Conservation (phyloP, 2,797 vertebrate genomes). For the Columba guinea region DNA sequence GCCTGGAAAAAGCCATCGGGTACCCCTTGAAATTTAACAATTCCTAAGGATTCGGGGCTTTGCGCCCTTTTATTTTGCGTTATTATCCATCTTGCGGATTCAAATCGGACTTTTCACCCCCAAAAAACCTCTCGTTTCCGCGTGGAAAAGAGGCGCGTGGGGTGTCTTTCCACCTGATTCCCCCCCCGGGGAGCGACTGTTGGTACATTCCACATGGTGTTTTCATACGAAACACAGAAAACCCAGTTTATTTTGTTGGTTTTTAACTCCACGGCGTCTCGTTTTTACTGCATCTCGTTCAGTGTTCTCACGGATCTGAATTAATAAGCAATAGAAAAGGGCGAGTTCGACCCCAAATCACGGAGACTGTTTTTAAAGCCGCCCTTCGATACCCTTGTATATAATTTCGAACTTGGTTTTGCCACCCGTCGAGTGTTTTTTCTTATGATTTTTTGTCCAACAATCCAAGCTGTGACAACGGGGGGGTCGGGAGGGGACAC, state of each 20-base stretch:
- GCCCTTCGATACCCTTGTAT: slow-evolving; percentile 75
- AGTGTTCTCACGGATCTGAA: slow-evolving; percentile 73
- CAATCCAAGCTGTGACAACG: slow-evolving; percentile 67
- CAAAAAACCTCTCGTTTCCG: no score
- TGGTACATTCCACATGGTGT: slow-evolving; percentile 82
- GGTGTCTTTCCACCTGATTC: no score
- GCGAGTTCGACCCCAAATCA: slow-evolving; percentile 64
- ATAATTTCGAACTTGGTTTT: slow-evolving; percentile 80
- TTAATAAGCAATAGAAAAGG: slow-evolving; percentile 80
- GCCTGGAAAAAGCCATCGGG: slow-evolving; percentile 96
- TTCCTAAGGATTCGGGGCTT: no score
- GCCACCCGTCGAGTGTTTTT: slow-evolving; percentile 71
- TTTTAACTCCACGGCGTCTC: slow-evolving; percentile 69
- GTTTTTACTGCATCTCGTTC: slow-evolving; percentile 74
- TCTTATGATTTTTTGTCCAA: slow-evolving; percentile 35
- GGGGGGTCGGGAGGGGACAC: background rate
- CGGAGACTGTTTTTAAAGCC: slow-evolving; percentile 73
- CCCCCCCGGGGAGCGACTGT: slow-evolving; percentile 34
- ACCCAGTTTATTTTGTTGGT: slow-evolving; percentile 28
- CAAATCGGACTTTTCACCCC: no score
- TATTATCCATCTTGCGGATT: no score
- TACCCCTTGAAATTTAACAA: slow-evolving; percentile 95
- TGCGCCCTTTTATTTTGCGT: no score
- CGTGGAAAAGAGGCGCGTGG: no score
- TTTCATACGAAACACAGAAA: slow-evolving; percentile 41